Base-by-base conservation (phyloP, 2,888 invertebrate genomes). In the Gandaritis pyraliata region DNA sequence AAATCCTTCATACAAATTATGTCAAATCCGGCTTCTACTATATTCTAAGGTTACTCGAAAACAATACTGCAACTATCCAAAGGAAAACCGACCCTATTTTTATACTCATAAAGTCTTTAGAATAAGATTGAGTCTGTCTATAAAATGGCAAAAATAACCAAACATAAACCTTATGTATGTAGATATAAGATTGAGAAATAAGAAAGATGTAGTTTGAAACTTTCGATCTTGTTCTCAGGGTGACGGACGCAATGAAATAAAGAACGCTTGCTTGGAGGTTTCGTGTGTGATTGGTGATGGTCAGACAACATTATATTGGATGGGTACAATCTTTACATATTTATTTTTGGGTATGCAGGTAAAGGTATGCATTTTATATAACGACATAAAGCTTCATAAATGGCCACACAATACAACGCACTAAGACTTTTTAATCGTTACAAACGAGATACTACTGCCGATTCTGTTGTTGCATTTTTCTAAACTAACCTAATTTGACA, bases 201-300 rank as follows among this genome's bases (percentile, higher is more conserved):
- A 6, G 53, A 23, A 41, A 12, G 16, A 15, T 11, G 1, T 16
- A 11, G 23, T 39, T 29, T 29, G 41, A 45, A 41, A 30, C 47
- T 51, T 58, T 62, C 54, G 51, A 16, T 61, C 60, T 58, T 58
- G 29, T 56, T 54, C 50, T 47, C 54, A 62, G 58, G 49, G 46
- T 58, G 62, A 58, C 54, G 62, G 41, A 49, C 46, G 48, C 48
- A 46, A 36, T 51, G 58, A 45, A 59, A 43, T 53, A 52, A 43
- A 43, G 49, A 39, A 39, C 50, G 50, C 43, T 54, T 58, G 36
- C 49, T n/a, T n/a, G 12, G 30, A 49, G 45, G 58, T 55, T 48
- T 58, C 13, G 47, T 57, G 39, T 43, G 54, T 47, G 56, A 13
- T 48, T 18, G 43, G 43, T n/a, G 43, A 58, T 30, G 45, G 23